These are phyloP conservation scores for Rhyacichthys aspro DNA, from an alignment of 2,797 vertebrate genomes.

Conservation along the genomic window DNA sequence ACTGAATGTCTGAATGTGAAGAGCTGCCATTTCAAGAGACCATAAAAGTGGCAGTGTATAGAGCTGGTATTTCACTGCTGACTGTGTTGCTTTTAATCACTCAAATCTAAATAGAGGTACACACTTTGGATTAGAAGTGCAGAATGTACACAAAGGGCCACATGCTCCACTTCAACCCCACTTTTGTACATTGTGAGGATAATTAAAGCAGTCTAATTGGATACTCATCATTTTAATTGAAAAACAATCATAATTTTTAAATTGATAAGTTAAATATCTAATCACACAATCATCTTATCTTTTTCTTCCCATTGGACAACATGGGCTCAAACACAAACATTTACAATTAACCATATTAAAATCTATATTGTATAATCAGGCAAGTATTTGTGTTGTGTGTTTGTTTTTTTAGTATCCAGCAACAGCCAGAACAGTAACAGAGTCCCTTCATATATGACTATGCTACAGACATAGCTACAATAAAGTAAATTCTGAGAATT, in stretches of 20 bases:
- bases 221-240: background rate
- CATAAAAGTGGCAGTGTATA: conserved; percentile 27
- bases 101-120: conserved; percentile 25
- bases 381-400: no score
- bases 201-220: background rate
- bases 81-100: conserved; percentile 8
- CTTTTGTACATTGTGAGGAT: background rate
- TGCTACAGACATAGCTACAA: no score
- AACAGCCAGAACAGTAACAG: no score
- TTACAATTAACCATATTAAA: no score
- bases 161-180: background rate
- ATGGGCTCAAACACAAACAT: no score
- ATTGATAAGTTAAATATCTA: background rate
- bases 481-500: no score
- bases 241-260: background rate
- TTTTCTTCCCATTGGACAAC: no score
- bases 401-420: no score
- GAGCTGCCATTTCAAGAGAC: conserved; percentile 17
- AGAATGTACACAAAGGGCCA: background rate
- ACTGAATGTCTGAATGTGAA: conserved; percentile 45
- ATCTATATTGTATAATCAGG: no score
- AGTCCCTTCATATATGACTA: no score
- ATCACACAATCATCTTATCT: background rate
- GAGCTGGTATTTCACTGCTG: conserved; percentile 31
- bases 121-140: conserved; percentile 30